These are phyloP conservation scores for Seladonia tumulorum DNA, from an alignment of 2,888 invertebrate species.

Conservation along the genomic window DNA sequence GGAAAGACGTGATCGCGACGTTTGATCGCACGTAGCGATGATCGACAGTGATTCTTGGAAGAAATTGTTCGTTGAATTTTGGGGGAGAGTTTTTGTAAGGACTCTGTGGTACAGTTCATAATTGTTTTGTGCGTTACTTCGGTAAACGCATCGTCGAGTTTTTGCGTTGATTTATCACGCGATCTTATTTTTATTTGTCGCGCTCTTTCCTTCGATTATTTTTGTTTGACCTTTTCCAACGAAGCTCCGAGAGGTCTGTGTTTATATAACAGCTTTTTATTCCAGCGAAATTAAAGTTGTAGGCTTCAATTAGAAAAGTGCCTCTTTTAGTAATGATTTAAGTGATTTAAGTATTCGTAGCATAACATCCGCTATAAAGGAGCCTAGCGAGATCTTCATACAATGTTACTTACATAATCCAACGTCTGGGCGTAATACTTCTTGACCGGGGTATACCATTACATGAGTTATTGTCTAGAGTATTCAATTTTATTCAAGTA, in stretches of 20 bases:
- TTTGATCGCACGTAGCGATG: neutral
- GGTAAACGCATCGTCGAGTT: too few species aligned
- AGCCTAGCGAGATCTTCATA: neutral
- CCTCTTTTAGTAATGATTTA: neutral
- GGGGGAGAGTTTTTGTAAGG: too few species aligned
- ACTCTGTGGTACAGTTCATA: too few species aligned
- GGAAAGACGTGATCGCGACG: neutral
- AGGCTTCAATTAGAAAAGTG: neutral
- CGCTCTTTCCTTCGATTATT: neutral
- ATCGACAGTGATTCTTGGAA: neutral
- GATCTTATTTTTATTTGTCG: neutral
- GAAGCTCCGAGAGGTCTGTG: neutral
- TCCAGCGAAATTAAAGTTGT: neutral
- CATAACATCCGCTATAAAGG: neutral
- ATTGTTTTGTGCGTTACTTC: too few species aligned
- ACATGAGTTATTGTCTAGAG: neutral
- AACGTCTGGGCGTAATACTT: neutral
- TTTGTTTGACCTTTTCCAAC: neutral
- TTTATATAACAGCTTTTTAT: neutral
- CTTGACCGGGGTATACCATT: neutral
- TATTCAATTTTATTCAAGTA: neutral
- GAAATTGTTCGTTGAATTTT: neutral
- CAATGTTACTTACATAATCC: neutral
- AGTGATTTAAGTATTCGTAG: neutral
- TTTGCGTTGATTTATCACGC: too few species aligned